These are phyloP conservation scores for Leptinotarsa texana DNA, from an alignment of 1,140 invertebrate genomes.

Conservation along the genomic window DNA sequence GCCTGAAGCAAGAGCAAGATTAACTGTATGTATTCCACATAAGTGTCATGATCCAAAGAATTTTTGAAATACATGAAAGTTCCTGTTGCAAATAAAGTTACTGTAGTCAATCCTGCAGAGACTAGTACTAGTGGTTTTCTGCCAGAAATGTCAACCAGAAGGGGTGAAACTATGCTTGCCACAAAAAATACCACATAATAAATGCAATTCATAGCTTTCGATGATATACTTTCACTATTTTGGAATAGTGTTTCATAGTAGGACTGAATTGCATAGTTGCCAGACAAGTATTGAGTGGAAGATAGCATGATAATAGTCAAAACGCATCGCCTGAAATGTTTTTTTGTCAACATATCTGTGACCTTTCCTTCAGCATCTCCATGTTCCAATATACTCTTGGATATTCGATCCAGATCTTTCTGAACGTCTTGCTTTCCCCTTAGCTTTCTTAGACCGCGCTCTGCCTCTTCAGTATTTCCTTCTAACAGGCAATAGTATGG, in stretches of 20 bases:
- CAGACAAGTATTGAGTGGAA: slow-evolving; percentile 15
- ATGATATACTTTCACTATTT: neutral
- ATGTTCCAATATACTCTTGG: too few species aligned
- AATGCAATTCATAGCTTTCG: neutral
- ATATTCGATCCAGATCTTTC: too few species aligned
- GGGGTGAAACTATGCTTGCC: slow-evolving; percentile 13
- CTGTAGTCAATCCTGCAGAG: neutral
- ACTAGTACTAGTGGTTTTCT: neutral
- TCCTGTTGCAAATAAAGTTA: neutral
- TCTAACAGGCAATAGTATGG: too few species aligned
- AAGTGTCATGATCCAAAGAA: neutral
- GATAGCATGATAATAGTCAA: slow-evolving; percentile 4
- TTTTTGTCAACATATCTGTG: slow-evolving; percentile 28
- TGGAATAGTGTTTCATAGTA: neutral
- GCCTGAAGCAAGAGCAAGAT: too few species aligned
- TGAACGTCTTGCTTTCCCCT: too few species aligned
- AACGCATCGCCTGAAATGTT: slow-evolving; percentile 27
- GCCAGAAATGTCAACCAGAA: slow-evolving; percentile 18
- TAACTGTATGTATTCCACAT: neutral
- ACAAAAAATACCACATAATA: slow-evolving; percentile 12
- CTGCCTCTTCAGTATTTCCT: too few species aligned
- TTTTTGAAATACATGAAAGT: neutral
- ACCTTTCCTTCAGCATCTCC: neutral
- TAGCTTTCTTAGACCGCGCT: too few species aligned
- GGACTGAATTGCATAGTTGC: neutral